Evolutionary conservation across 1,140 invertebrate species (phyloP).

Genomic region (Apis dorsata): DNA sequence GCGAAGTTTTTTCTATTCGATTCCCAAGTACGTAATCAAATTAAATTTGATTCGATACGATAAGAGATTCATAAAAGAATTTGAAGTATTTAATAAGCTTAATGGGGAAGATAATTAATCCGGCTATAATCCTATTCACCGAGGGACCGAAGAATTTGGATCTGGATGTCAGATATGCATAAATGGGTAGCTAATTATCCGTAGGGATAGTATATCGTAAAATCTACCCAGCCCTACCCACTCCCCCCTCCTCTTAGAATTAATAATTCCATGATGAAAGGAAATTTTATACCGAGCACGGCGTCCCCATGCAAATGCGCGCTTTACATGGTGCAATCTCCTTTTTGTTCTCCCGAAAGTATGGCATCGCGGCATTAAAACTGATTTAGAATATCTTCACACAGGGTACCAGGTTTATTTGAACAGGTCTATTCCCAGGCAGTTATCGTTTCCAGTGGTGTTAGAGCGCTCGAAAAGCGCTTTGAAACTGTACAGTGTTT

Average conservation of each 20-base stretch:
- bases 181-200: neutral
- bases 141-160: neutral
- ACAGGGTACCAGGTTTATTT: neutral
- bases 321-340: neutral
- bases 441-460: constrained; percentile 9
- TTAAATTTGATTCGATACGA: no score
- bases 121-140: no score
- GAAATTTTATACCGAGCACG: neutral
- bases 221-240: no score
- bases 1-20: no score
- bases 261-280: neutral
- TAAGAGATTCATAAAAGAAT: no score
- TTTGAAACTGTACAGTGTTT: constrained; percentile 2
- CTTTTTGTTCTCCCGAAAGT: constrained; percentile 1
- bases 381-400: constrained; percentile 4
- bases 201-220: neutral
- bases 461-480: neutral
- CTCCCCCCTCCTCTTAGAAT: neutral
- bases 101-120: no score
- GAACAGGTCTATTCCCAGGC: neutral
- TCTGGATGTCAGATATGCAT: neutral
- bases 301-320: neutral
- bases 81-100: no score
- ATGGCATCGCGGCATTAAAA: neutral
- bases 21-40: no score